A percentile compares a stretch with the other conserved stretches of the same genome.
phyloP scores from a whole-genome alignment of 2,888 invertebrate species.

The Psococerastis gibbosa region DNA sequence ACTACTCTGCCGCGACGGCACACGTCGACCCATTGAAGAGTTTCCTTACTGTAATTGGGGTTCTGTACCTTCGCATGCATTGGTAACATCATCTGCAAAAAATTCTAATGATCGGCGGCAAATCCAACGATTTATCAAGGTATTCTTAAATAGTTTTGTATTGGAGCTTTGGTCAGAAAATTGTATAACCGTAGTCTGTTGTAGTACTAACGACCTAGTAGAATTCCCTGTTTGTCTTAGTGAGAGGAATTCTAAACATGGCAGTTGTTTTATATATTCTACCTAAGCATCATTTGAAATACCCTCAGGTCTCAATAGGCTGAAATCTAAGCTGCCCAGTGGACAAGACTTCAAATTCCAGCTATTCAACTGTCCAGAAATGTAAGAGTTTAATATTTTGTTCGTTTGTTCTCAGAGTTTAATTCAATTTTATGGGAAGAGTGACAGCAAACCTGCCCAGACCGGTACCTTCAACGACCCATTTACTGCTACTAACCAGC shows the following conservation, averaged over 20 bases:
- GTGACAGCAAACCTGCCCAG: not conserved
- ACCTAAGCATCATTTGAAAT: too few species aligned
- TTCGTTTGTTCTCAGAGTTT: conserved; percentile 14
- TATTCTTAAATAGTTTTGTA: conserved; percentile 9
- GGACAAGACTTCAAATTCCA: too few species aligned
- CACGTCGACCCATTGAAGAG: conserved; percentile 43
- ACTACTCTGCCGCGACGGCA: conserved; percentile 62
- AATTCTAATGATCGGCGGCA: conserved; percentile 30
- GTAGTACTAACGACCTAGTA: too few species aligned
- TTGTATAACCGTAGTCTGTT: conserved; percentile 19
- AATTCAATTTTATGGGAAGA: not conserved
- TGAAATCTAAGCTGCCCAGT: too few species aligned
- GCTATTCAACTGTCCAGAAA: too few species aligned
- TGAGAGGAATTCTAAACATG: too few species aligned
- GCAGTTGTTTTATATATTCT: too few species aligned
- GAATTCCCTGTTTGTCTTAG: too few species aligned
- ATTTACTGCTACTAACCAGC: not conserved
- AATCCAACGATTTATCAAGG: conserved; percentile 26
- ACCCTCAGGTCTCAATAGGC: too few species aligned
- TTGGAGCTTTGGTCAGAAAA: conserved; percentile 17
- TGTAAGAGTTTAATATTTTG: too few species aligned
- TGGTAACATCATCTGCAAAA: conserved; percentile 71
- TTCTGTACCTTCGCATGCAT: conserved; percentile 57
- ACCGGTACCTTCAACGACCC: not conserved
- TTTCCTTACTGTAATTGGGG: conserved; percentile 74